These are phyloP conservation scores for Triplophysa yarkandensis DNA, from an alignment of 2,797 vertebrate genomes.

Conservation along the genomic window DNA sequence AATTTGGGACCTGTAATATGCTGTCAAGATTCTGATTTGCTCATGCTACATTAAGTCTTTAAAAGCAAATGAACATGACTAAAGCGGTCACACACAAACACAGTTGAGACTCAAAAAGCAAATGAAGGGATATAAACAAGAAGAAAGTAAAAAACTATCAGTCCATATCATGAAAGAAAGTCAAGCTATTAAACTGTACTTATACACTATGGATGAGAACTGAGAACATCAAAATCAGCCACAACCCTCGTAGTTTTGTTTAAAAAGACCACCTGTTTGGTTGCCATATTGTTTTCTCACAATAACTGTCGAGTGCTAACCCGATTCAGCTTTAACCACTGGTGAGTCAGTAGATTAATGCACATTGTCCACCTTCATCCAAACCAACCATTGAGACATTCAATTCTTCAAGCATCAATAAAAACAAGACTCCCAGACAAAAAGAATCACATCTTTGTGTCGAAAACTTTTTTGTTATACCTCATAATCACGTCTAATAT, in stretches of 20 bases:
- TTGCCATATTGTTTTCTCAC: background rate
- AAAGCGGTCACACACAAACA: background rate
- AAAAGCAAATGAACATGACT: background rate
- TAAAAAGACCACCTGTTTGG: conserved; percentile 2
- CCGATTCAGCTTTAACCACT: background rate
- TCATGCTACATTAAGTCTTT: background rate
- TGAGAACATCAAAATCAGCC: background rate
- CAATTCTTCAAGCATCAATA: background rate
- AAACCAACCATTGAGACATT: conserved; percentile 16
- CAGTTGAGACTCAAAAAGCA: background rate
- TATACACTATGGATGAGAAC: background rate
- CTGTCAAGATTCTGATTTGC: too few relatives aligned
- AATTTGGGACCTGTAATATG: too few relatives aligned
- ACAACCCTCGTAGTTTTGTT: background rate
- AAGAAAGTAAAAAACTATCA: background rate
- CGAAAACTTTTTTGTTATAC: background rate
- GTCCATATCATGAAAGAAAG: background rate
- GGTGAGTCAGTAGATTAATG: background rate
- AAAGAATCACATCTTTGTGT: background rate
- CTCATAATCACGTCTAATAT: too few relatives aligned
- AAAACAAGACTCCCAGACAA: conserved; percentile 1
- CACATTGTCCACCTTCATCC: background rate
- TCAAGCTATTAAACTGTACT: background rate
- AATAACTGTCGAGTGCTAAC: background rate
- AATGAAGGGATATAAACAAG: background rate